These are phyloP conservation scores for Hoplodrina ambigua DNA, from an alignment of 2,888 invertebrate genomes.

Conservation along the genomic window DNA sequence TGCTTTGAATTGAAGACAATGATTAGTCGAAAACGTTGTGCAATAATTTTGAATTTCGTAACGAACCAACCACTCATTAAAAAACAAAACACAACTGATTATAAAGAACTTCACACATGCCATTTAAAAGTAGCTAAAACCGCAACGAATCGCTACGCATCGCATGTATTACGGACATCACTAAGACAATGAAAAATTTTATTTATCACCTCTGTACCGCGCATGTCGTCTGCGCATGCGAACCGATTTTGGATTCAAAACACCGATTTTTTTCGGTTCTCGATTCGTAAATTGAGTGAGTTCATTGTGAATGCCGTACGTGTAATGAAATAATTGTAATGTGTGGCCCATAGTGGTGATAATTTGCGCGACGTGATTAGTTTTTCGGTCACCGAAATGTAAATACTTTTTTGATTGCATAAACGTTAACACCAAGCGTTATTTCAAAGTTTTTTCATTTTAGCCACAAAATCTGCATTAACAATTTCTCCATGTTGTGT, in stretches of 20 bases:
- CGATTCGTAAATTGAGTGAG: constrained; percentile 51
- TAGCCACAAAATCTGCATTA: neutral
- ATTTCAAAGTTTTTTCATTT: no score
- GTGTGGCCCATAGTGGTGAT: constrained; percentile 42
- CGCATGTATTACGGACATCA: constrained; percentile 35
- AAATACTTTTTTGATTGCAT: no score
- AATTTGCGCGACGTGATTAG: constrained; percentile 60
- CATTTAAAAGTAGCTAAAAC: constrained; percentile 6
- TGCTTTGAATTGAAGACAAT: constrained; percentile 4
- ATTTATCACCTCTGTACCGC: constrained; percentile 38
- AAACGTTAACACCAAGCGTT: no score
- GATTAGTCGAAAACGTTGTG: neutral
- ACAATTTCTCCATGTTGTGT: neutral
- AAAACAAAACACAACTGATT: constrained; percentile 29
- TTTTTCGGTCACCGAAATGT: constrained; percentile 6
- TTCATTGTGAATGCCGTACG: constrained; percentile 51
- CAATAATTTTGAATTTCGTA: neutral
- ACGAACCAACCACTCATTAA: constrained; percentile 4
- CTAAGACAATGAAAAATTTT: constrained; percentile 51
- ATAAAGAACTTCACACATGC: constrained; percentile 2
- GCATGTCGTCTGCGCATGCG: constrained; percentile 56
- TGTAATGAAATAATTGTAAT: constrained; percentile 62
- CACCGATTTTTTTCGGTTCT: constrained; percentile 59
- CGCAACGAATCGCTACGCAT: constrained; percentile 30
- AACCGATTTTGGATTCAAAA: constrained; percentile 59